Base-by-base conservation (phyloP, 2,113 vertebrate species). In the Vimba vimba region DNA sequence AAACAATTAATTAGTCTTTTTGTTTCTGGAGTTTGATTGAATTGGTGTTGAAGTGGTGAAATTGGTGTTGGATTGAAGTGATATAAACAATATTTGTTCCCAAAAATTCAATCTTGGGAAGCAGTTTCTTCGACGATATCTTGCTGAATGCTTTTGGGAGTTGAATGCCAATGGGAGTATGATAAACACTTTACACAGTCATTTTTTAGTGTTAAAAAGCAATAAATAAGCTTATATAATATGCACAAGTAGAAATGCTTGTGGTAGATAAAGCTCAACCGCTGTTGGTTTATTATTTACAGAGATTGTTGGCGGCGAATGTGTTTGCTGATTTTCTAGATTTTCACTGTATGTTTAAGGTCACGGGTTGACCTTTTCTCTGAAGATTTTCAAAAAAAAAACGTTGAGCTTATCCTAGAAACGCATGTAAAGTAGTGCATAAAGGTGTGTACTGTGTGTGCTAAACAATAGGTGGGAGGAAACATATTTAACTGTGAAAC, bases 241-340 rank as follows among this genome's bases (percentile, higher is more conserved):
- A 11, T n/a, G 43, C 73, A 17, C n/a, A 4, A 27, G n/a, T 25
- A 15, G 9, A 27, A 50, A 47, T 13, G 23, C 6, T 75, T 27
- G 43, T 13, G 6, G 5, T 13, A 13, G 30, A 43, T 60, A n/a
- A 62, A 27, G 43, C 23, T 80, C 13, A 64, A 27, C 59, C 15
- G 4, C 36, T 47, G 23, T 50, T 66, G 39, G 79, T 81, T 66
- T 47, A 81, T 81, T 4, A 66, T 81, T 81, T 47, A 81, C 79
- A 81, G 79, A 47, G 30, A 47, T 9, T 23, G 59, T 6, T 0
- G 0, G 36, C 3, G 6, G 55, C 3, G 4, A 39, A 39, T 36
- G 11, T 39, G 30, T 36, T 17, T 10, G 10, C 21, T 39, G 6
- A 12, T 79, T 60, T n/a, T 57, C 4, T 55, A 27, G 50, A 21